Conservation (phyloP, 2,797 vertebrate genomes). For the Chaunax sp. region DNA sequence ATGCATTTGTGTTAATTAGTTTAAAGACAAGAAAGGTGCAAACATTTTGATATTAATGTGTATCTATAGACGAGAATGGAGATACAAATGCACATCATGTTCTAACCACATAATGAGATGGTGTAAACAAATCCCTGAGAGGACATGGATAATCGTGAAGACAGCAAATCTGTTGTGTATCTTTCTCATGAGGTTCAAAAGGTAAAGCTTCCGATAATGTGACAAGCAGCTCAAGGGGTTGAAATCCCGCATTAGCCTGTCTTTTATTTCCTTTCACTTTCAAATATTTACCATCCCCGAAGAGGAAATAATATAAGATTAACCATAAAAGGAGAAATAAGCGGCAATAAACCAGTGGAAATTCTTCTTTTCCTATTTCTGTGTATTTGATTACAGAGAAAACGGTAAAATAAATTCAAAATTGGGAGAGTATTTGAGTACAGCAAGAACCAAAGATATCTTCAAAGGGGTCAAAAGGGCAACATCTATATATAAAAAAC, state of each 20-base stretch:
- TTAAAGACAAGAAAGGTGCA: constrained; percentile 59
- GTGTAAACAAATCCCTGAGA: constrained; percentile 52
- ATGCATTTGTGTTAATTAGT: constrained; percentile 74
- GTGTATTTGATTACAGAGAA: constrained; percentile 8
- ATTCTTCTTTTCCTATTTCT: constrained; percentile 2
- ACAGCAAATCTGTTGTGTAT: constrained; percentile 68
- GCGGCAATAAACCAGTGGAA: not conserved
- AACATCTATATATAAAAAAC: constrained; percentile 67
- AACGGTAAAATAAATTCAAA: not conserved
- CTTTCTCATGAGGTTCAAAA: constrained; percentile 75
- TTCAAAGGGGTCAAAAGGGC: constrained; percentile 75
- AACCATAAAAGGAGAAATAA: constrained; percentile 8
- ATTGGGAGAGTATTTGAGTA: not conserved
- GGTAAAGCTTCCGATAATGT: constrained; percentile 49
- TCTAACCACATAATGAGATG: constrained; percentile 71
- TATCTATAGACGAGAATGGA: constrained; percentile 37
- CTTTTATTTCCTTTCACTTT: constrained; percentile 49
- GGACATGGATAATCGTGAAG: constrained; percentile 54
- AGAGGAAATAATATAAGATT: constrained; percentile 14
- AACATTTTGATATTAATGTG: constrained; percentile 48
- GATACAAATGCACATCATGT: constrained; percentile 54
- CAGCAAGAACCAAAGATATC: constrained; percentile 31
- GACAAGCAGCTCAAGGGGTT: constrained; percentile 33
- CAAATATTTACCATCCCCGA: constrained; percentile 36
- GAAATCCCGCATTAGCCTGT: constrained; percentile 40